A percentile compares a stretch with the other conserved stretches of the same genome.
phyloP scores from a whole-genome alignment of 2,797 vertebrate genomes.

The Otus scops region DNA sequence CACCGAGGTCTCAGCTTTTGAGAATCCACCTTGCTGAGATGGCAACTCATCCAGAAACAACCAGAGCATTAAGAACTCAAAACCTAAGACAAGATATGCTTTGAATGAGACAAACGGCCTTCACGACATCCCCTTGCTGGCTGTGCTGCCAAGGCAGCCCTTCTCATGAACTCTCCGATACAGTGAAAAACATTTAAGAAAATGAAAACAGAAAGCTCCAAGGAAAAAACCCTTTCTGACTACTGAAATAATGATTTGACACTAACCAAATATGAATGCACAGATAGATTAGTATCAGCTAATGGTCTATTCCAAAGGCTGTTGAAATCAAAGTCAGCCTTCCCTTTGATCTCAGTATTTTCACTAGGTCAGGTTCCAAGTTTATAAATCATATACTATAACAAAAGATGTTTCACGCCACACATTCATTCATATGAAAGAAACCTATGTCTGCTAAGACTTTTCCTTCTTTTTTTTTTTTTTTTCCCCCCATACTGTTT shows the following conservation, averaged over 20 bases:
- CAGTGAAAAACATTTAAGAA: background rate
- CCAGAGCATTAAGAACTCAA: background rate
- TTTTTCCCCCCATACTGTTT: background rate
- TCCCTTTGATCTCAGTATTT: slow-evolving; percentile 23
- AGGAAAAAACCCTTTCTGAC: background rate
- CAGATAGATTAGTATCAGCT: slow-evolving; percentile 26
- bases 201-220: background rate
- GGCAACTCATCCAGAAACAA: background rate
- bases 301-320: slow-evolving; percentile 1
- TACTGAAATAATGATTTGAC: slow-evolving; percentile 6
- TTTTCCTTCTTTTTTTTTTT: background rate
- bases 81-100: background rate
- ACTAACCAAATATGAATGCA: slow-evolving; percentile 7
- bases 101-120: background rate
- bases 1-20: background rate
- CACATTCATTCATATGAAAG: background rate
- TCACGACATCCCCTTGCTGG: background rate
- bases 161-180: background rate
- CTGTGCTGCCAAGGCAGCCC: background rate
- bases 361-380: slow-evolving; percentile 31
- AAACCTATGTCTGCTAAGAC: background rate
- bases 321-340: slow-evolving; percentile 26
- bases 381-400: background rate
- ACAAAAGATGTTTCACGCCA: slow-evolving; percentile 36
- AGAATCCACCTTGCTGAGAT: background rate